These are phyloP conservation scores for Caenorhabditis sinica DNA, from an alignment of 2,888 invertebrate genomes.

Conservation along the genomic window DNA sequence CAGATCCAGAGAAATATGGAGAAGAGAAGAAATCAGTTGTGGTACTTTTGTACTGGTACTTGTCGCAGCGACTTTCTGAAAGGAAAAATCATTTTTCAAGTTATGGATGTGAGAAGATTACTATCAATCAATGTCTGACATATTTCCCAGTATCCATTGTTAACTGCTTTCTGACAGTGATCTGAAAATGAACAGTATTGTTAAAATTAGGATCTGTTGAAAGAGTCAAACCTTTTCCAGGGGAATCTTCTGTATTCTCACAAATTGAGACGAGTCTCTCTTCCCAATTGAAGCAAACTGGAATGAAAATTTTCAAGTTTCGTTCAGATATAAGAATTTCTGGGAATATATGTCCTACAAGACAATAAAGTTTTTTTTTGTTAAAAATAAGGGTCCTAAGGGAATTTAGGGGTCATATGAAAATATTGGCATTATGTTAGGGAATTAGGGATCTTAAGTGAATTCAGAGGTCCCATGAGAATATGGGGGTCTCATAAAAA, in stretches of 20 bases:
- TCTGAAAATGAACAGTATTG: conserved; percentile 4
- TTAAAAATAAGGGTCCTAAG: too few species aligned
- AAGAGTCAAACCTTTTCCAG: neutral
- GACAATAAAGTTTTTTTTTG: too few species aligned
- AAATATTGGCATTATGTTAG: too few species aligned
- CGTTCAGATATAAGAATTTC: too few species aligned
- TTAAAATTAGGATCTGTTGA: neutral
- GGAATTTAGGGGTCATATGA: too few species aligned
- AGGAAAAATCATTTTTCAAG: neutral
- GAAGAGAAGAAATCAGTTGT: conserved; percentile 9
- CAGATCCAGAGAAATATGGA: conserved; percentile 9
- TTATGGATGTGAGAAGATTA: neutral
- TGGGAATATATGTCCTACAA: too few species aligned
- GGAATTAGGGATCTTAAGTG: too few species aligned
- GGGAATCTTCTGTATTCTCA: neutral
- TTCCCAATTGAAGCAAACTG: neutral
- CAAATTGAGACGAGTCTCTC: neutral
- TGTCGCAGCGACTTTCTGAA: neutral
- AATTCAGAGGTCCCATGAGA: too few species aligned
- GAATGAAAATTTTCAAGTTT: neutral
- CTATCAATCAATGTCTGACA: neutral
- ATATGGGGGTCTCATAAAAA: too few species aligned
- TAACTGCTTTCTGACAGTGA: neutral
- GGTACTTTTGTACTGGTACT: neutral
- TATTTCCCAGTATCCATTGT: conserved; percentile 6